Conservation (phyloP, 2,113 vertebrate genomes). For the Fregata magnificens region DNA sequence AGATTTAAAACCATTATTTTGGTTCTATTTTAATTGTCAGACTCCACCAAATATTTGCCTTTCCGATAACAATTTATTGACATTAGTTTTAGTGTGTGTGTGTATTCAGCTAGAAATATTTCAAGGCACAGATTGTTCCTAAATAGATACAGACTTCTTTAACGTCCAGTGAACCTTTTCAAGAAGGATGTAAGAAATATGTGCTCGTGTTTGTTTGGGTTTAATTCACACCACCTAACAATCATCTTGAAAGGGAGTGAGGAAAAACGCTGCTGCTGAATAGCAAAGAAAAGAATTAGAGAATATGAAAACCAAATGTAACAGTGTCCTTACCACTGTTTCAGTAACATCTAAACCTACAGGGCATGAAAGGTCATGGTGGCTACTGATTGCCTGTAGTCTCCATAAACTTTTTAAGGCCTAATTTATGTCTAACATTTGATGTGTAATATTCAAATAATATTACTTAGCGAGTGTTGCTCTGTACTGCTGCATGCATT, state of each 20-base stretch:
- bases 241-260: background rate
- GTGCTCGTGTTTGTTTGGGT: background rate
- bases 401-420: background rate
- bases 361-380: background rate
- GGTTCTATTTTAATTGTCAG: background rate
- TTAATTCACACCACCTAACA: background rate
- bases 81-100: background rate
- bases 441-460: background rate
- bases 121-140: background rate
- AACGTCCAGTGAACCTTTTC: background rate
- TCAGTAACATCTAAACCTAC: background rate
- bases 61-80: background rate
- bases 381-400: background rate
- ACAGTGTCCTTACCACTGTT: background rate
- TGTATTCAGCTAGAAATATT: background rate
- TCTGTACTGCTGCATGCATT: conserved; percentile 21
- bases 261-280: background rate
- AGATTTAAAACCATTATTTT: background rate
- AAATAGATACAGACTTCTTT: background rate
- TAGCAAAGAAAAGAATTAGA: background rate
- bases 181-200: background rate
- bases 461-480: background rate
- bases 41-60: background rate
- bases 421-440: background rate
- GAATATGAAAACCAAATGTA: background rate